Conservation (phyloP, 2,888 invertebrate species). For the Vesta saturnalis region DNA sequence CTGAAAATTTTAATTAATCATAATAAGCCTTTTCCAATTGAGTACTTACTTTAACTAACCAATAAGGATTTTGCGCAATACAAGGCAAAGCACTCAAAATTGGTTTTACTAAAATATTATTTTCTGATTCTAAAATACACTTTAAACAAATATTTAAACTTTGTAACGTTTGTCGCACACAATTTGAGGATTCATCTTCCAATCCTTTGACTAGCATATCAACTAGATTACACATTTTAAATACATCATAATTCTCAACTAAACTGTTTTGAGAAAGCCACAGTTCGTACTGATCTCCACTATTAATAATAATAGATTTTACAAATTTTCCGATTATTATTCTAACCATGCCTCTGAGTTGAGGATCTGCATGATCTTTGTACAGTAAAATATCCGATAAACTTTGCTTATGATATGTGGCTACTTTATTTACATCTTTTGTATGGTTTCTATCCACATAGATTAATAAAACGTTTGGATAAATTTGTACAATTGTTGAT, state of each 20-base stretch:
- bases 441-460: constrained; percentile 68
- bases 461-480: constrained; percentile 77
- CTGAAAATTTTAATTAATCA: too few species aligned
- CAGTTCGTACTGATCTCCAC: constrained; percentile 66
- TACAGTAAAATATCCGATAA: constrained; percentile 78
- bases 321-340: constrained; percentile 75
- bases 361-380: constrained; percentile 80
- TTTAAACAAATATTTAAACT: constrained; percentile 69
- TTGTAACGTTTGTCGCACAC: constrained; percentile 76
- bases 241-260: constrained; percentile 54
- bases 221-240: constrained; percentile 65
- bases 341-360: constrained; percentile 78
- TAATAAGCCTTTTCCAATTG: too few species aligned
- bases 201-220: constrained; percentile 71
- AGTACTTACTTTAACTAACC: constrained; percentile 82
- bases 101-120: constrained; percentile 66
- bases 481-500: constrained; percentile 76
- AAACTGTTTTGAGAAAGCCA: constrained; percentile 55
- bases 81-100: constrained; percentile 71
- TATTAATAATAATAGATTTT: constrained; percentile 67
- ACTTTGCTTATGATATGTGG: constrained; percentile 63
- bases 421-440: constrained; percentile 49
- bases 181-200: constrained; percentile 78
- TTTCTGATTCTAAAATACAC: constrained; percentile 70
- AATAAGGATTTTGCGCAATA: constrained; percentile 80